Conservation (phyloP, 2,113 vertebrate genomes). For the Salvelinus sp. region DNA sequence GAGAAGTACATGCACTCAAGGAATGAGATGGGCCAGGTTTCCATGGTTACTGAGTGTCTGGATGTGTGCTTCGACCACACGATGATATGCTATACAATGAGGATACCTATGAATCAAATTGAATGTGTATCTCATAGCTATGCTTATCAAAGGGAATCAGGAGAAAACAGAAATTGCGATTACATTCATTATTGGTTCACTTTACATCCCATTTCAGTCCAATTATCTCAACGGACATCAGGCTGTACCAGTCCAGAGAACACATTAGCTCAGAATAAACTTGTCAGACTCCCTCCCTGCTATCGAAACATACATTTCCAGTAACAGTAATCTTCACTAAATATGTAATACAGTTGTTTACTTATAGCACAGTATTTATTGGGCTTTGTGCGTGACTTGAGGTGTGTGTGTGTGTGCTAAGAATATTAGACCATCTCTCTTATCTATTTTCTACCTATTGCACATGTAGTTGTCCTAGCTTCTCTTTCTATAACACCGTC, state of each 20-base stretch:
- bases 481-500: background rate
- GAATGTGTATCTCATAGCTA: slow-evolving; percentile 59
- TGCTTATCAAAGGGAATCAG: slow-evolving; percentile 44
- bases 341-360: background rate
- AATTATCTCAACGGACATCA: slow-evolving; percentile 26
- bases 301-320: slow-evolving; percentile 28
- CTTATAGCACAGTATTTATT: slow-evolving; percentile 13
- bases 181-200: slow-evolving; percentile 27
- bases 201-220: slow-evolving; percentile 39
- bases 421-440: background rate
- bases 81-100: slow-evolving; percentile 52
- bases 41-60: slow-evolving; percentile 63
- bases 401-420: background rate
- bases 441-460: background rate
- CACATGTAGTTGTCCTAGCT: background rate
- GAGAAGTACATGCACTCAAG: slow-evolving; percentile 59
- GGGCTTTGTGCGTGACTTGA: background rate
- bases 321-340: slow-evolving; percentile 4
- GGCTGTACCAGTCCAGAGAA: background rate
- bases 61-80: slow-evolving; percentile 36
- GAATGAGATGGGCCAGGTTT: slow-evolving; percentile 58
- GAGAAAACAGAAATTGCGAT: slow-evolving; percentile 15
- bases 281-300: slow-evolving; percentile 13
- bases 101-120: slow-evolving; percentile 54
- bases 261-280: slow-evolving; percentile 16